Evolutionary conservation across 2,797 vertebrate genomes (phyloP).

Genomic region (Margarornis squamiger): DNA sequence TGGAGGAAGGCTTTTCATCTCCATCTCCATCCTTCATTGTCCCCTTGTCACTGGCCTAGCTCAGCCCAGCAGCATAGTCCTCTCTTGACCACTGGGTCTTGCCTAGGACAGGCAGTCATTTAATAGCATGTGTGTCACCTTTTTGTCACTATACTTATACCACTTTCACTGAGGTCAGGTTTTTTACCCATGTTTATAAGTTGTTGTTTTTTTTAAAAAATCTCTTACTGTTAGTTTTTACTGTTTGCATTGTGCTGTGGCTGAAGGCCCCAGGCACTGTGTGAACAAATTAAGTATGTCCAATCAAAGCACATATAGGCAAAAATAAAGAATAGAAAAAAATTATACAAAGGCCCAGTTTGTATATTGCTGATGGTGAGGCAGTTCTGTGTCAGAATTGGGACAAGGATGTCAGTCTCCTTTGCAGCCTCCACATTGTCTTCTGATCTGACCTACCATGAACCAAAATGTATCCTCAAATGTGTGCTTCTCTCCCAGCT

Average conservation of each 20-base stretch:
- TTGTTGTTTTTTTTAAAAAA: not conserved
- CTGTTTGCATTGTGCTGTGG: not conserved
- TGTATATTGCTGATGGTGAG: not conserved
- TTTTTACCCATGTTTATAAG: not conserved
- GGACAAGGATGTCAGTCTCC: not conserved
- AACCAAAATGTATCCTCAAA: not conserved
- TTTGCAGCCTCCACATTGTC: not conserved
- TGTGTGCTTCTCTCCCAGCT: not conserved
- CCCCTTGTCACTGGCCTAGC: not conserved
- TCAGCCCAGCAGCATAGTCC: not conserved
- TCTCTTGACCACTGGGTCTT: not conserved
- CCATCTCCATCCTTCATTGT: not conserved
- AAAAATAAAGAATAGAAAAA: not conserved
- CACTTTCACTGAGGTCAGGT: not conserved
- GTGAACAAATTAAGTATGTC: not conserved
- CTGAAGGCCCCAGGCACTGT: not conserved
- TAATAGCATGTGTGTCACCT: accelerated
- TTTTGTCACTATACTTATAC: not conserved
- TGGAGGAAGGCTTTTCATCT: not conserved
- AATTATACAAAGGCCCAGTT: not conserved
- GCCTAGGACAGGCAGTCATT: not conserved
- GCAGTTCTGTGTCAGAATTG: not conserved
- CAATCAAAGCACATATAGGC: not conserved
- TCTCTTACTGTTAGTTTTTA: not conserved
- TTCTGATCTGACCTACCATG: not conserved